These are phyloP conservation scores for Scolopax rusticola DNA, from an alignment of 2,797 vertebrate genomes.

Conservation along the genomic window DNA sequence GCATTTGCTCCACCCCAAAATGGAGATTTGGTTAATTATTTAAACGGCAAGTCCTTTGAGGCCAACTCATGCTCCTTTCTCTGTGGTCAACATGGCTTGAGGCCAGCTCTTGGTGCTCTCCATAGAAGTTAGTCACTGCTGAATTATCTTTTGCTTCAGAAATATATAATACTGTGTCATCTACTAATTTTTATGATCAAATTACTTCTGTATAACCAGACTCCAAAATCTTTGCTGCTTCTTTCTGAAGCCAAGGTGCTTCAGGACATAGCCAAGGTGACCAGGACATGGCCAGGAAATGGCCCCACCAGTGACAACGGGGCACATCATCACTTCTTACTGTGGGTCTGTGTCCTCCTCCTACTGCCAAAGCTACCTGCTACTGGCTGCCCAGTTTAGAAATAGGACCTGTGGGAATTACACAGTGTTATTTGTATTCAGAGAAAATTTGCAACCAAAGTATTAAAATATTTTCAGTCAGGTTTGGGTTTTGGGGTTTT, in stretches of 20 bases:
- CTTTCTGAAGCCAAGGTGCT: neutral
- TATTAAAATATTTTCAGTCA: neutral
- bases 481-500: fast-evolving
- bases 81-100: fast-evolving
- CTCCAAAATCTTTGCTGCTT: neutral
- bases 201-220: neutral
- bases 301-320: fast-evolving
- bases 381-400: neutral
- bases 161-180: neutral
- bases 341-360: fast-evolving
- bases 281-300: fast-evolving
- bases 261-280: no score
- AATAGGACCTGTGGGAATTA: neutral
- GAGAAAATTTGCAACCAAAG: neutral
- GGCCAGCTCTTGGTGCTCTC: neutral
- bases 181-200: neutral
- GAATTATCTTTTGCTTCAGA: neutral
- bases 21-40: neutral
- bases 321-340: neutral
- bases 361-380: neutral
- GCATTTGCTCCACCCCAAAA: neutral
- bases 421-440: neutral
- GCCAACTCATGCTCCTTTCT: neutral
- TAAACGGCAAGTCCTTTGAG: neutral
- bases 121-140: neutral